These are phyloP conservation scores for Stegodyphus mimosarum DNA, from an alignment of 1,140 invertebrate species.

Conservation along the genomic window DNA sequence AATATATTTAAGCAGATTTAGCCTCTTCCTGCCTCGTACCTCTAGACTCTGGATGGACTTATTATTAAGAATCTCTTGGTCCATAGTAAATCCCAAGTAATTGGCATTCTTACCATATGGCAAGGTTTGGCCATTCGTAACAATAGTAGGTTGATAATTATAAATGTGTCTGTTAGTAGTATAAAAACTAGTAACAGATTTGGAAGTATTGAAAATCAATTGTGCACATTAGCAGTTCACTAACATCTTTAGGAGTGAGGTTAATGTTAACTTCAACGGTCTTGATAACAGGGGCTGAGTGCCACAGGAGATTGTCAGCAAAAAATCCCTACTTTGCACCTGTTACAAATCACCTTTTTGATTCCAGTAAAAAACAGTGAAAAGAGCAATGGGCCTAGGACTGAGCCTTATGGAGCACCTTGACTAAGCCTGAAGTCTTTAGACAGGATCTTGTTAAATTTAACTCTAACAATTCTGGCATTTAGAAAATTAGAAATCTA, in stretches of 20 bases:
- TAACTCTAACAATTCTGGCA: not conserved
- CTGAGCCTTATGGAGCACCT: not conserved
- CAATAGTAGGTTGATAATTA: not conserved
- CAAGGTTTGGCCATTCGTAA: not conserved
- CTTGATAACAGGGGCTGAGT: not conserved
- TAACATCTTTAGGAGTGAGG: not conserved
- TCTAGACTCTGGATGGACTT: not conserved
- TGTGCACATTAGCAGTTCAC: not conserved
- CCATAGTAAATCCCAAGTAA: not conserved
- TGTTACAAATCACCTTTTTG: not conserved
- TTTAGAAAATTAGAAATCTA: not conserved
- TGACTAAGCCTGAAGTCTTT: not conserved
- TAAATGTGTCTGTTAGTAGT: slow-evolving; percentile 6
- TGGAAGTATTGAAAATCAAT: slow-evolving; percentile 6
- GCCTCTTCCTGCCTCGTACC: not conserved
- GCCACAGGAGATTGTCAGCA: not conserved
- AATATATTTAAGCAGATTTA: not conserved
- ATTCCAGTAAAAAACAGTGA: not conserved
- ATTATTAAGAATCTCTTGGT: slow-evolving; percentile 11
- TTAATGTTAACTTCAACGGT: not conserved
- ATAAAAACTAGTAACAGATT: slow-evolving; percentile 13
- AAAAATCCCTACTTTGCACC: not conserved
- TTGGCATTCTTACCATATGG: slow-evolving; percentile 7
- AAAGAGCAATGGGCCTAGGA: not conserved
- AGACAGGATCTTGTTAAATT: not conserved